Evolutionary conservation across 2,113 vertebrate species (phyloP).

Genomic region (Thryonomys swinderianus): DNA sequence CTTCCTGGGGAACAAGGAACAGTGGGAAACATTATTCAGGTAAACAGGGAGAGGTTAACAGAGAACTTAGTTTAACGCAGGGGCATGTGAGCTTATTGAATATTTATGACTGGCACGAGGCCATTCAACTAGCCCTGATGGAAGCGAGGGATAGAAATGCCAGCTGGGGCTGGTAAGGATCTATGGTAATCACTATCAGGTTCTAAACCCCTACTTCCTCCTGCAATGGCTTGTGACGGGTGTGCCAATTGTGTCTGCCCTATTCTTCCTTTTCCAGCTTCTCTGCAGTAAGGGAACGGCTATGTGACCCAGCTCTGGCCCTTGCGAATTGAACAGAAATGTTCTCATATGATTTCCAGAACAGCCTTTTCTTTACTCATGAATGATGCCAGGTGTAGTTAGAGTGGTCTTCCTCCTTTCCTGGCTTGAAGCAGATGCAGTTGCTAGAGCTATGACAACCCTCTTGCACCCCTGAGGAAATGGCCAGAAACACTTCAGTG

Average conservation of each 20-base stretch:
- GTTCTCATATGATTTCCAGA: background rate
- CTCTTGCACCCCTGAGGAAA: background rate
- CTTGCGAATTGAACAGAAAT: background rate
- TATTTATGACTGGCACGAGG: background rate
- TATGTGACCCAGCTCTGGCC: background rate
- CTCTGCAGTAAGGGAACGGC: background rate
- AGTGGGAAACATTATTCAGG: background rate
- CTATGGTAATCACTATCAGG: background rate
- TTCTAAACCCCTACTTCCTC: background rate
- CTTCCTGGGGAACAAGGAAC: background rate
- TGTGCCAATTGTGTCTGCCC: background rate
- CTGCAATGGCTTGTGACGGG: background rate
- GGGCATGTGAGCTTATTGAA: background rate
- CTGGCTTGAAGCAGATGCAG: background rate
- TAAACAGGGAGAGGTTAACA: background rate
- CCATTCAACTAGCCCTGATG: background rate
- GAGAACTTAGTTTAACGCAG: background rate
- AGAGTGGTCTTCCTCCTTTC: background rate
- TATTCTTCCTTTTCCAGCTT: background rate
- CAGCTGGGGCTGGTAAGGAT: background rate
- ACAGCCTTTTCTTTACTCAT: background rate
- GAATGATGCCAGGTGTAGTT: background rate
- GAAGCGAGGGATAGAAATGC: background rate
- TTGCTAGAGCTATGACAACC: background rate
- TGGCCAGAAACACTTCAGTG: background rate